Conservation (phyloP, 2,888 invertebrate species). For the Xanthorhoe spadicearia region DNA sequence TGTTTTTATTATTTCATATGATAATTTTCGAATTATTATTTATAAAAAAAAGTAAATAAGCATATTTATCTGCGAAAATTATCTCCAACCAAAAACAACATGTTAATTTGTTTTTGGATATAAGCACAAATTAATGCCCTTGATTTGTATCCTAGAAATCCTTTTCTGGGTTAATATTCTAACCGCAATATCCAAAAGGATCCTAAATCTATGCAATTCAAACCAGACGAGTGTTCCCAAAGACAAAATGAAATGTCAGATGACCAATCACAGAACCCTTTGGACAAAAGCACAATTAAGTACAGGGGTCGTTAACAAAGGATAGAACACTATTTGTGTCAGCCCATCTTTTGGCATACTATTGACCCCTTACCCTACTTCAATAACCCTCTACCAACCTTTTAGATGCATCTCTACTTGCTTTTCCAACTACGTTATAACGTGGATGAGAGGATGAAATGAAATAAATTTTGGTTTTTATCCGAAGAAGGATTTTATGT, state of each 20-base stretch:
- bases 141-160: neutral
- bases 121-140: neutral
- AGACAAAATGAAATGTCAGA: conserved; percentile 59
- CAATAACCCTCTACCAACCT: conserved; percentile 61
- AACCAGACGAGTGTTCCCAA: conserved; percentile 51
- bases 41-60: too few species aligned
- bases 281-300: conserved; percentile 83
- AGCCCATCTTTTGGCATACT: conserved; percentile 81
- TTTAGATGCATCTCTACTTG: conserved; percentile 12
- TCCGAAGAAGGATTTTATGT: too few species aligned
- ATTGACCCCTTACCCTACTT: conserved; percentile 84
- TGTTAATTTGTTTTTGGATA: neutral
- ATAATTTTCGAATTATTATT: too few species aligned
- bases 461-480: neutral
- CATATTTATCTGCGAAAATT: too few species aligned
- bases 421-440: neutral
- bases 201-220: conserved; percentile 9
- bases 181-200: conserved; percentile 17
- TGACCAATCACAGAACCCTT: conserved; percentile 68
- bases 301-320: conserved; percentile 81
- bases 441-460: neutral
- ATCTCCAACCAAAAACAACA: too few species aligned
- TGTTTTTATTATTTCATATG: too few species aligned
- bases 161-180: conserved; percentile 3
- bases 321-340: conserved; percentile 81